phyloP scores from a whole-genome alignment of 2,113 vertebrate genomes.

The Peromyscus leucopus region DNA sequence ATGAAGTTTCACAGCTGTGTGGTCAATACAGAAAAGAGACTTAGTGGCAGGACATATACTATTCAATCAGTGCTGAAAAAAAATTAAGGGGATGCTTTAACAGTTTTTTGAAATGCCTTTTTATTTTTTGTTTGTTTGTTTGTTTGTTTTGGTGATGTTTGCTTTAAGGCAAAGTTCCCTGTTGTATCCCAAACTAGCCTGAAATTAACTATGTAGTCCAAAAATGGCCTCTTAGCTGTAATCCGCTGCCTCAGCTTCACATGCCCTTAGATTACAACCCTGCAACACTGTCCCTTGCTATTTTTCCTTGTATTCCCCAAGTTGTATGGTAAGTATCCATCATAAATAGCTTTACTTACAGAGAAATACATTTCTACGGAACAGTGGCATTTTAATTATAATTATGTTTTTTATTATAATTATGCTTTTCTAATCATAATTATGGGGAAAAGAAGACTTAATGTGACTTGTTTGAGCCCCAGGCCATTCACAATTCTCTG shows the following conservation, averaged over 20 bases:
- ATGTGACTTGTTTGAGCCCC: not conserved
- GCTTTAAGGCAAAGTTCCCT: not conserved
- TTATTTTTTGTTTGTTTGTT: not conserved
- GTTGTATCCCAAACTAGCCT: not conserved
- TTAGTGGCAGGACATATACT: not conserved
- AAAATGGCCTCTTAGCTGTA: not conserved
- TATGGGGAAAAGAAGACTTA: not conserved
- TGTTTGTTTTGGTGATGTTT: not conserved
- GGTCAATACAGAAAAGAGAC: not conserved
- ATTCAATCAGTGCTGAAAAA: not conserved
- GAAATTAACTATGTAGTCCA: not conserved
- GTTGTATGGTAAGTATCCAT: not conserved
- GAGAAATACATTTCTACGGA: not conserved
- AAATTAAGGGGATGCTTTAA: constrained; percentile 26
- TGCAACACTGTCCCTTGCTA: not conserved
- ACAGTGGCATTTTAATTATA: not conserved
- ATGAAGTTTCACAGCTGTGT: not conserved
- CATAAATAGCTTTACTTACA: constrained; percentile 9
- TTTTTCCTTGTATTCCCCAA: not conserved
- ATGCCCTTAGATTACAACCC: not conserved
- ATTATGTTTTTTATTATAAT: no score
- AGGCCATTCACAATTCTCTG: not conserved
- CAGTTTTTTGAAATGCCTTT: not conserved
- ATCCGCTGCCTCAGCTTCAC: no score
- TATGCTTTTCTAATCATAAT: constrained; percentile 4